Evolutionary conservation across 1,140 invertebrate genomes (phyloP), one percentile per base, ranked within the genome.

Genomic region (Nilaparvata lugens): DNA sequence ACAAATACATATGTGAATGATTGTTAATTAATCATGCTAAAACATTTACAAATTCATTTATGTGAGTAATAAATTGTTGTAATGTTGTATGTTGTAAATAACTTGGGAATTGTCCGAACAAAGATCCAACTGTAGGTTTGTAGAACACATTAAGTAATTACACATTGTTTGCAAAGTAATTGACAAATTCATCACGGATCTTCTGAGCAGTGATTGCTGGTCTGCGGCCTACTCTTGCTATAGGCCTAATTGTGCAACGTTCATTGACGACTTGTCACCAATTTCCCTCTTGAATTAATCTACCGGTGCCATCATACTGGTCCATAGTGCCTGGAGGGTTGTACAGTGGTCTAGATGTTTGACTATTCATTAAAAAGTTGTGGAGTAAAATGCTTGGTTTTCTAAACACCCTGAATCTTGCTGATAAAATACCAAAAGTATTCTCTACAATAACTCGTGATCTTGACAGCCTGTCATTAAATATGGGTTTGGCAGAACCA

Each of bases 381-480:
- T 57, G 31, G 1, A 57, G 35, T 42, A 57, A 42, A 4, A 56
- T 31, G 60, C 64, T 70, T 25, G 69, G 67, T 24, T 53, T 66
- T 65, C 65, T 60, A 21, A 76, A 74, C 42, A 77, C 67, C 64
- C 74, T 64, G 66, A 74, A 79, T 28, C 70, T 66, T 19, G 69
- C 65, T 2, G 72, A 62, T 43, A 80, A 62, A 56, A 80, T 78
- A 13, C 77, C 78, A 68, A 81, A 80, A 0, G 71, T 70, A 69
- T 79, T 80, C 70, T 81, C 78, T 4, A 78, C 70, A 18, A 75
- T 68, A 60, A 71, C 68, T 14, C 73, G 61, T 38, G 71, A 69
- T 56, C 69, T 64, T 25, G 68, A 75, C 16, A 75, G 35, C 11
- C 66, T 58, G 64, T 75, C 69, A 59, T 76, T 76, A 60, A 72